These are phyloP conservation scores for Cerastis leucographa DNA, from an alignment of 2,888 invertebrate genomes.

Conservation along the genomic window DNA sequence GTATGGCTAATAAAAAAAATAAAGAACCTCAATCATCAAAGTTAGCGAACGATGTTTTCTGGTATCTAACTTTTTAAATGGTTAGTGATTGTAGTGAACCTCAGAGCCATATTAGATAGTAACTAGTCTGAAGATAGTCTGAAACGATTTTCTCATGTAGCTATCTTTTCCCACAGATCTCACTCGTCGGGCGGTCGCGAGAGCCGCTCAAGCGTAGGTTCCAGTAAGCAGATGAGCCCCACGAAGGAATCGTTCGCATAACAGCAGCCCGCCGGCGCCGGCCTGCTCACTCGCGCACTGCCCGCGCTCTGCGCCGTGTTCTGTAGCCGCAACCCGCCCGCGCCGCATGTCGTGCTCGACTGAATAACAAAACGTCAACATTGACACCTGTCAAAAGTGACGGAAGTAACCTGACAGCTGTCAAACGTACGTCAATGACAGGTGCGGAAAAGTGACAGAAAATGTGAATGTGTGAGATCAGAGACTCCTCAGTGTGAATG, in stretches of 20 bases:
- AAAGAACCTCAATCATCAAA: background rate
- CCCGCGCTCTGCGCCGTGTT: slow-evolving; percentile 85
- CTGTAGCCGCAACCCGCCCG: slow-evolving; percentile 81
- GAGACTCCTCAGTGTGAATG: slow-evolving; percentile 61
- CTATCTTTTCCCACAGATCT: slow-evolving; percentile 75
- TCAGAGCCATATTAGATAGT: background rate
- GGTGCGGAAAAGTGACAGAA: slow-evolving; percentile 52
- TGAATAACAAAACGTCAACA: slow-evolving; percentile 60
- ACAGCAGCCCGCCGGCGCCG: slow-evolving; percentile 82
- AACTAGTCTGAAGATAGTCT: background rate
- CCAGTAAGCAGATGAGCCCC: slow-evolving; percentile 82
- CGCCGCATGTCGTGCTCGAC: slow-evolving; percentile 77
- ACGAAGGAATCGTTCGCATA: slow-evolving; percentile 87
- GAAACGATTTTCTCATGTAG: background rate
- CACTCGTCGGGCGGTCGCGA: slow-evolving; percentile 85
- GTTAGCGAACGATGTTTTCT: background rate
- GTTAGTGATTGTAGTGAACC: background rate
- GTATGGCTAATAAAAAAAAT: no score
- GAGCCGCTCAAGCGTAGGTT: slow-evolving; percentile 83
- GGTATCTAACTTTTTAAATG: background rate
- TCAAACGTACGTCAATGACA: slow-evolving; percentile 28
- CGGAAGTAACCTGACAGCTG: slow-evolving; percentile 7
- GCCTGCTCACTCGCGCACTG: slow-evolving; percentile 81
- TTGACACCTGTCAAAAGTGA: slow-evolving; percentile 40
- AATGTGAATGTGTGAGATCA: slow-evolving; percentile 61